These are phyloP conservation scores for Doryteuthis pealeii DNA, from an alignment of 1,140 invertebrate species.

Conservation along the genomic window DNA sequence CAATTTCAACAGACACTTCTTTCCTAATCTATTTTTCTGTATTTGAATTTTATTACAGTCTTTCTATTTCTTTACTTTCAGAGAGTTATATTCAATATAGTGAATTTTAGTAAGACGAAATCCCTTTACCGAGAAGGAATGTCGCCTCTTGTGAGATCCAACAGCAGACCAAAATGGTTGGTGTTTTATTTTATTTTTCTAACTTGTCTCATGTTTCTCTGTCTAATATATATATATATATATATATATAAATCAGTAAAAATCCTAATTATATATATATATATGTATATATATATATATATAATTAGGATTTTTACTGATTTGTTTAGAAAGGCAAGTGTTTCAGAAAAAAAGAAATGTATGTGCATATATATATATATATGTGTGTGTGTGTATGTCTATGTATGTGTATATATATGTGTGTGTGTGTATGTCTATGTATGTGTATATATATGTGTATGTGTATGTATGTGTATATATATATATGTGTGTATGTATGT, in stretches of 20 bases:
- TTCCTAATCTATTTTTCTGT: too few relatives aligned
- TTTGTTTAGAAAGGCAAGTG: background rate
- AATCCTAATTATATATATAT: background rate
- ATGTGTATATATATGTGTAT: background rate
- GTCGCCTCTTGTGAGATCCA: slow-evolving; percentile 91
- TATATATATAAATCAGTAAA: background rate
- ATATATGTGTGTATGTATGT: background rate
- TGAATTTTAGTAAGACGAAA: slow-evolving; percentile 91
- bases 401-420: background rate
- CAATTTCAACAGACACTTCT: too few relatives aligned
- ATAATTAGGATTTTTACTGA: background rate
- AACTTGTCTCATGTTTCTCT: background rate
- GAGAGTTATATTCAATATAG: slow-evolving; percentile 95
- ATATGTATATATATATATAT: slow-evolving; percentile 6
- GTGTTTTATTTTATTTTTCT: slow-evolving; percentile 27
- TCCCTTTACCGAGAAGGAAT: slow-evolving; percentile 87
- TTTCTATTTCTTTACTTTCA: slow-evolving; percentile 62
- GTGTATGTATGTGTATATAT: background rate
- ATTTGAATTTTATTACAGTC: too few relatives aligned
- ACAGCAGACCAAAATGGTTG: slow-evolving; percentile 88
- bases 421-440: background rate
- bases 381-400: background rate
- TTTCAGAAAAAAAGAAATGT: background rate
- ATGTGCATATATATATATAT: background rate
- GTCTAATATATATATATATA: background rate